phyloP scores from a whole-genome alignment of 2,797 vertebrate species.

The Tragopan temminckii region DNA sequence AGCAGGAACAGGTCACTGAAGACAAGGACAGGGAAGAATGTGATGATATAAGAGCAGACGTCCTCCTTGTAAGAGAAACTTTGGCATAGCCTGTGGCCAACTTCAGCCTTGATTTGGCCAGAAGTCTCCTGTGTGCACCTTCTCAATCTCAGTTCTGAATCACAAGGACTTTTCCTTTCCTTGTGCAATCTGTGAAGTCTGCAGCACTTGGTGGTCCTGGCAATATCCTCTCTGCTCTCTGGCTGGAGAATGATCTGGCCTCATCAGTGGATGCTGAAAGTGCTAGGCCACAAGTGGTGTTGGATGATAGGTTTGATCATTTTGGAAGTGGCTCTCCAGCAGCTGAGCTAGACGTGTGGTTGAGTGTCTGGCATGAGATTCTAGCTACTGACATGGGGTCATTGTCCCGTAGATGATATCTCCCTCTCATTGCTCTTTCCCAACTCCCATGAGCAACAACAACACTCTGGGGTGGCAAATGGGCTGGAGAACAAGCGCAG shows the following conservation, averaged over 20 bases:
- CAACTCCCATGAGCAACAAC: background rate
- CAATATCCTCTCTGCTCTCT: background rate
- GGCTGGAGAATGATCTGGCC: background rate
- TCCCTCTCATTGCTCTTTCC: background rate
- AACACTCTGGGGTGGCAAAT: background rate
- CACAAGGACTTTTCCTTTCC: background rate
- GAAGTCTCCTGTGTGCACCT: background rate
- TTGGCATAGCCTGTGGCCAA: background rate
- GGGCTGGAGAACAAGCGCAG: background rate
- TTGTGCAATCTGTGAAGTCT: background rate
- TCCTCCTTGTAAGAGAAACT: background rate
- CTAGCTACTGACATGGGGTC: background rate
- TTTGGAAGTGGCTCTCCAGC: background rate
- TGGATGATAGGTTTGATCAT: background rate
- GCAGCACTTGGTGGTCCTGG: background rate
- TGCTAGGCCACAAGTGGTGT: background rate
- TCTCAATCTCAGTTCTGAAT: background rate
- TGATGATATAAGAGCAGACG: background rate
- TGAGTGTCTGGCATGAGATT: slow-evolving; percentile 1
- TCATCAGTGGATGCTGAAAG: background rate
- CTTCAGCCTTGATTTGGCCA: background rate
- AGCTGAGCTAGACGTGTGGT: background rate
- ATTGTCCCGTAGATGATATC: background rate
- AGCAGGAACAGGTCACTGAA: background rate
- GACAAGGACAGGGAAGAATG: background rate